phyloP scores from a whole-genome alignment of 2,113 vertebrate species.

The Silurus glanis region DNA sequence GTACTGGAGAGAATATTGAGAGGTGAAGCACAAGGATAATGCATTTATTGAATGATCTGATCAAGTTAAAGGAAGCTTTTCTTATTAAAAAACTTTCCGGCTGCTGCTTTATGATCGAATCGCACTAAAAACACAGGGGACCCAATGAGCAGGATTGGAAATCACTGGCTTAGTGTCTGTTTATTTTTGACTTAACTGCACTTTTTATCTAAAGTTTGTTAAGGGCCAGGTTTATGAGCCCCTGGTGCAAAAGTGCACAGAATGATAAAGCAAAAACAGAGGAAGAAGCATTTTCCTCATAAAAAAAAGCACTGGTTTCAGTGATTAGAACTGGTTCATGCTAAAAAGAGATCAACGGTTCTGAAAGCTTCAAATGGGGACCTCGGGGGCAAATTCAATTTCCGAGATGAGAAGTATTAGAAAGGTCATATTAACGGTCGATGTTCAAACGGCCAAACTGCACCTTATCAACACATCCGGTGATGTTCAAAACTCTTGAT shows the following conservation, averaged over 20 bases:
- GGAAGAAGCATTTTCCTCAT: neutral
- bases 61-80: neutral
- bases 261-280: too few relatives aligned
- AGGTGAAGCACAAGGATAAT: neutral
- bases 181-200: neutral
- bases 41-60: neutral
- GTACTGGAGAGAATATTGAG: neutral
- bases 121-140: neutral
- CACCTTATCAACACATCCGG: neutral
- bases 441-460: neutral
- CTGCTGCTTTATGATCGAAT: neutral
- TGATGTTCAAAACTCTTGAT: conserved; percentile 35
- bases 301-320: too few relatives aligned
- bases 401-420: neutral
- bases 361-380: neutral
- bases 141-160: neutral
- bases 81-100: neutral
- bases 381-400: neutral
- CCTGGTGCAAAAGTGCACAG: neutral
- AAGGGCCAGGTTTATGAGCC: neutral
- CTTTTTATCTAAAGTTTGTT: conserved; percentile 2
- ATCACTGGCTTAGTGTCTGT: neutral
- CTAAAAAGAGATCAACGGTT: neutral
- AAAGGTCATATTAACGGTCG: conserved; percentile 17
- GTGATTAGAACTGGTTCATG: neutral